Evolutionary conservation across 2,113 vertebrate genomes (phyloP), one percentile per base, ranked within the genome.

Genomic region (Hyla sarda): DNA sequence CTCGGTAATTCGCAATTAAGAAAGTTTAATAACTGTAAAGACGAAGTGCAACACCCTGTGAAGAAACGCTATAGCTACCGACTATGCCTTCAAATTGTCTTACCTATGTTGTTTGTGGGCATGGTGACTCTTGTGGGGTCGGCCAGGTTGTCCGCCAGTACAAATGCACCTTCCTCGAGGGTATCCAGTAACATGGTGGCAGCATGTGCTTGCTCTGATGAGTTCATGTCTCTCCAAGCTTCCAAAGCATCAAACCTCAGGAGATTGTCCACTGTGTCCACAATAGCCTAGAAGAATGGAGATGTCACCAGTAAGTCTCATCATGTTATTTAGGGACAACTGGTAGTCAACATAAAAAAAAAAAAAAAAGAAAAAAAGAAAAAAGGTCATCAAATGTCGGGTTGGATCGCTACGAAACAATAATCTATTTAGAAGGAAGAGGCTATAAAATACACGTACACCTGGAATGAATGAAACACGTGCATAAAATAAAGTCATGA

Each of bases 151-250:
- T 99, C 98, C 48, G 98, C 98, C 23, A 99, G 94, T 89, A 99
- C 97, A 87, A 99, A 99, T 32, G 98, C 98, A 13, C 98, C 98
- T 93, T 99, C 98, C 93, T 99, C 98, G 82, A 99, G 74, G 0
- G 98, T 99, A 89, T 99, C 98, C 19, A 99, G 95, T 91, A 99
- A 92, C 98, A 99, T 99, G 3, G 98, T 99, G 89, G 98, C 98
- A 2, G 98, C 97, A 4, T 99, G 98, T 0, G 97, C 97, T 93
- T 99, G 98, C 89, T 99, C 98, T 0, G 98, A 98, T 88, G 95
- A 96, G 94, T 99, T 99, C 98, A 99, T 99, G 91, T 99, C 97
- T 54, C 94, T 96, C 98, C 98, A 99, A 52, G 98, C 98, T 90
- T 98, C 96, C 90, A 99, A 91, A 87, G 97, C 97, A 93, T 99